Evolutionary conservation across 2,113 vertebrate species (phyloP).

Genomic region (cattle (Bos taurus)): DNA sequence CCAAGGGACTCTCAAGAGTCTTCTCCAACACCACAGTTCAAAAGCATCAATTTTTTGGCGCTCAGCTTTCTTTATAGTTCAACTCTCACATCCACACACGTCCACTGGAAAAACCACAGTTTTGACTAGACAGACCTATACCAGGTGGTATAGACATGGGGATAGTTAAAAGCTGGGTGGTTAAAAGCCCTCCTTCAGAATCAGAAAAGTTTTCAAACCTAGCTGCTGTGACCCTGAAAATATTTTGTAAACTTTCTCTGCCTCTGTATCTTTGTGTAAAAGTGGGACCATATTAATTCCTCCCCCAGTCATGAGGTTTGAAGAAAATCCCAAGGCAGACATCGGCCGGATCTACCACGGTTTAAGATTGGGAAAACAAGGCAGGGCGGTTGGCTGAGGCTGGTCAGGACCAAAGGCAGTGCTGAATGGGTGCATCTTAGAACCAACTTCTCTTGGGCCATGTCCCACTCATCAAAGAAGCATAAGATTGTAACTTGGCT

Average conservation of each 20-base stretch:
- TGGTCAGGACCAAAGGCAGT: accelerated
- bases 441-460: not conserved
- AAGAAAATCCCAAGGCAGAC: not conserved
- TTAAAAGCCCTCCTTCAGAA: not conserved
- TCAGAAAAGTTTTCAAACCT: not conserved
- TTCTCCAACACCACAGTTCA: not conserved
- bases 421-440: not conserved
- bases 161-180: not conserved
- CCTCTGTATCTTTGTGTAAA: not conserved
- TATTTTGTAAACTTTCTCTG: not conserved
- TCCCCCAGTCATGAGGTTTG: not conserved
- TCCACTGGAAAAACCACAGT: not conserved
- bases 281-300: accelerated
- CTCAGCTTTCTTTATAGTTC: not conserved
- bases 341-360: accelerated
- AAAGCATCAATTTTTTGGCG: accelerated
- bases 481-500: not conserved
- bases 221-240: not conserved
- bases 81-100: not conserved
- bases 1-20: not conserved
- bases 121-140: not conserved
- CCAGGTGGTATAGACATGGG: not conserved
- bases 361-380: not conserved
- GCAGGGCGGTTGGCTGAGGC: accelerated
- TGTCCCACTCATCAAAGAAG: not conserved